phyloP scores from a whole-genome alignment of 2,797 vertebrate species.

The Odontamblyopus rebecca region DNA sequence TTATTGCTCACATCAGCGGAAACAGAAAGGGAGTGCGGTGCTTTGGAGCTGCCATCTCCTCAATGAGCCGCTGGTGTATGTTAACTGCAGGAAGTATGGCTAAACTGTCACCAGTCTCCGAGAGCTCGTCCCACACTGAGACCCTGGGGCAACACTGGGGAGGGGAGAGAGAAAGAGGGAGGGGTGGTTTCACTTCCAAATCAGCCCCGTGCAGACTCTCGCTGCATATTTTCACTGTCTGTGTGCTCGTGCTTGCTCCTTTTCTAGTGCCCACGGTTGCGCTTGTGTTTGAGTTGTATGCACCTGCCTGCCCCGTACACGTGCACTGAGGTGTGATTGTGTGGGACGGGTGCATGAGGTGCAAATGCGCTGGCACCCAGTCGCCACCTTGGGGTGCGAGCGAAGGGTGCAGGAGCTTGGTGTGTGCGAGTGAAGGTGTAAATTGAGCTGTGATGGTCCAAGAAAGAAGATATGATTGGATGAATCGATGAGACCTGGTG shows the following conservation, averaged over 20 bases:
- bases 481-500: conserved; percentile 60
- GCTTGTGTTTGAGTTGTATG: conserved; percentile 7
- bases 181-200: conserved; percentile 27
- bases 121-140: conserved; percentile 43
- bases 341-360: conserved; percentile 57
- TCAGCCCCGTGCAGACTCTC: conserved; percentile 59
- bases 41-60: conserved; percentile 46
- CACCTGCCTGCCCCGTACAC: conserved; percentile 32
- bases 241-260: neutral
- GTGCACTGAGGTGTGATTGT: conserved; percentile 36
- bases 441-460: conserved; percentile 74
- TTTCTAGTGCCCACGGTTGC: conserved; percentile 7
- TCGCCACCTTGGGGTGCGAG: conserved; percentile 63
- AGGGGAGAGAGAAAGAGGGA: neutral
- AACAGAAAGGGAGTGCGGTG: conserved; percentile 16
- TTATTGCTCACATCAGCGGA: conserved; percentile 21
- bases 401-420: conserved; percentile 37
- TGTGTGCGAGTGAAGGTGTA: conserved; percentile 68
- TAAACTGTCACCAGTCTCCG: conserved; percentile 58
- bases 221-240: conserved; percentile 71
- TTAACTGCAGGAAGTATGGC: conserved; percentile 72
- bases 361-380: conserved; percentile 75
- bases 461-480: conserved; percentile 67
- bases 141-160: conserved; percentile 21
- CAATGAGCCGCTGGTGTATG: conserved; percentile 54